These are phyloP conservation scores for Phrixothrix hirtus DNA, from an alignment of 2,888 invertebrate genomes.

Conservation along the genomic window DNA sequence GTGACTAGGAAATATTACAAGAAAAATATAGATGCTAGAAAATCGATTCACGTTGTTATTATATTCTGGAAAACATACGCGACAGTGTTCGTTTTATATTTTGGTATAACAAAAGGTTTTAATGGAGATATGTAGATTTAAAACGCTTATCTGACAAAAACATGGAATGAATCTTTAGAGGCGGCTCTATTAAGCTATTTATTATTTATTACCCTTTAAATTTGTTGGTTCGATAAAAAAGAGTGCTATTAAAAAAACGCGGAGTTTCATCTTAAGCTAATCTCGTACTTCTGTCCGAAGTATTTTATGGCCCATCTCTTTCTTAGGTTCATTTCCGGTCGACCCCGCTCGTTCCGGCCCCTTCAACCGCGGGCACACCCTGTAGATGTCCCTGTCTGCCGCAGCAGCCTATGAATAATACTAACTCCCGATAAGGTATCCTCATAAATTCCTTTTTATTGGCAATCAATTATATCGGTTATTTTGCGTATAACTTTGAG, in stretches of 20 bases:
- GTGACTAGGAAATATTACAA: too few relatives aligned
- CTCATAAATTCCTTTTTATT: slow-evolving; percentile 49
- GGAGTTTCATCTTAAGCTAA: slow-evolving; percentile 28
- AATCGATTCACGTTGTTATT: neutral
- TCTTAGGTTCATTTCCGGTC: slow-evolving; percentile 43
- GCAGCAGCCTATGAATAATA: slow-evolving; percentile 49
- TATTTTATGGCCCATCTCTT: slow-evolving; percentile 45
- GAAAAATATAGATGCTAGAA: neutral
- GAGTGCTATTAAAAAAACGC: slow-evolving; percentile 19
- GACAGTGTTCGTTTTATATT: slow-evolving; percentile 2
- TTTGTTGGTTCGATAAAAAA: slow-evolving; percentile 12
- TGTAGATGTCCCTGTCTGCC: slow-evolving; percentile 47
- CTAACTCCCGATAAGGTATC: slow-evolving; percentile 44
- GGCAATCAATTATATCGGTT: slow-evolving; percentile 47
- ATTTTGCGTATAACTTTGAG: slow-evolving; percentile 42
- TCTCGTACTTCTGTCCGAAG: slow-evolving; percentile 36
- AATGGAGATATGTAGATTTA: slow-evolving; percentile 9
- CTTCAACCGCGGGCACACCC: slow-evolving; percentile 39
- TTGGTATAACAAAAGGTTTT: slow-evolving; percentile 4
- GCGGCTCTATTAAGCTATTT: slow-evolving; percentile 10
- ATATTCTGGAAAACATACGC: slow-evolving; percentile 8
- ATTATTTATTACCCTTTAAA: slow-evolving; percentile 18
- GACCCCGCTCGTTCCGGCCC: slow-evolving; percentile 31
- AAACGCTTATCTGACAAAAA: slow-evolving; percentile 14
- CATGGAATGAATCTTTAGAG: slow-evolving; percentile 3